These are phyloP conservation scores for Bombylius major DNA, from an alignment of 2,888 invertebrate genomes.

Conservation along the genomic window DNA sequence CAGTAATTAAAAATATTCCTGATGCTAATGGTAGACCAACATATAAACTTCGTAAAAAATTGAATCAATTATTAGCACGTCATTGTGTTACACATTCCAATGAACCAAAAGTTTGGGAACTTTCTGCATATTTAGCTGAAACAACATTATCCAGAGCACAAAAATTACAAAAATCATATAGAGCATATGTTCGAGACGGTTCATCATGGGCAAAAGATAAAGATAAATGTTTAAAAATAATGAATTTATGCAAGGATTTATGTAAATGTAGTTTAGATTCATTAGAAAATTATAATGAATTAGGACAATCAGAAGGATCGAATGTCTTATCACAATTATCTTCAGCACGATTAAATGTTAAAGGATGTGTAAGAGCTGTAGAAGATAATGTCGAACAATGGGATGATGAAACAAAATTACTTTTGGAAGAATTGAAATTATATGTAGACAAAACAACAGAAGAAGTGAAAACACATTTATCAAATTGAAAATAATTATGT, in stretches of 20 bases:
- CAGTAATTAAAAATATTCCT: constrained; percentile 48
- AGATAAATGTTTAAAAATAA: constrained; percentile 46
- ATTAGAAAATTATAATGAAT: constrained; percentile 36
- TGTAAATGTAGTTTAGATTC: constrained; percentile 46
- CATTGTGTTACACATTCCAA: constrained; percentile 42
- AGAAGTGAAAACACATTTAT: constrained; percentile 17
- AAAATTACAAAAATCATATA: constrained; percentile 64
- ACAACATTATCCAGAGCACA: constrained; percentile 47
- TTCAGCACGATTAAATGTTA: constrained; percentile 45
- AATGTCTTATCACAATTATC: constrained; percentile 45
- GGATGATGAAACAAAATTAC: constrained; percentile 35
- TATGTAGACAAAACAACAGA: constrained; percentile 14
- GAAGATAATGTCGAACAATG: constrained; percentile 31
- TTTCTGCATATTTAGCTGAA: constrained; percentile 61
- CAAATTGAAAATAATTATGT: too few species aligned
- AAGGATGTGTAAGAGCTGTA: constrained; percentile 42
- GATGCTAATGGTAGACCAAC: constrained; percentile 49
- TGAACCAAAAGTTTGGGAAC: constrained; percentile 65
- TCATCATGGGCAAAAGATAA: constrained; percentile 44
- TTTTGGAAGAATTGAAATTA: constrained; percentile 30
- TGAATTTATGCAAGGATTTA: constrained; percentile 46
- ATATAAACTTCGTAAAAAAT: constrained; percentile 28
- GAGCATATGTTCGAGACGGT: constrained; percentile 53
- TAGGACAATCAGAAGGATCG: constrained; percentile 38
- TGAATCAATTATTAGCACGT: constrained; percentile 27